These are phyloP conservation scores for Andrena minutula DNA, from an alignment of 2,888 invertebrate genomes.

Conservation along the genomic window DNA sequence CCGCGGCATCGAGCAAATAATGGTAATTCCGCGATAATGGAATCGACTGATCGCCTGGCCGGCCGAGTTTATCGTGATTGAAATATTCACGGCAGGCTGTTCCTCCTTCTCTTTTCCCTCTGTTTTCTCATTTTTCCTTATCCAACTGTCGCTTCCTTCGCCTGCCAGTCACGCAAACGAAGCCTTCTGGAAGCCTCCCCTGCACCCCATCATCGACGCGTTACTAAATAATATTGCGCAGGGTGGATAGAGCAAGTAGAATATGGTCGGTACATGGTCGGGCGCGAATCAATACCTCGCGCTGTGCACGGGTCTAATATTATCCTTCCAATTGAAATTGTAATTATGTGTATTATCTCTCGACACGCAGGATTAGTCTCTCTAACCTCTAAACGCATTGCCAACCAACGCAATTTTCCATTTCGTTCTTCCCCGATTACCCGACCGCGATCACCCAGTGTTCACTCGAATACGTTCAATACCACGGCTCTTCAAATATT, in stretches of 20 bases:
- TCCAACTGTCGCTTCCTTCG: background rate
- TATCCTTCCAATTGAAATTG: background rate
- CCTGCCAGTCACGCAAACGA: background rate
- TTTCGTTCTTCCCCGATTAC: background rate
- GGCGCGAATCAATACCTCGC: background rate
- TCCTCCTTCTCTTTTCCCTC: background rate
- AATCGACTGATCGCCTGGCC: constrained; percentile 46
- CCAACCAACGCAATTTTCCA: no score
- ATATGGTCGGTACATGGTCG: background rate
- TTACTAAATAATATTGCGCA: background rate
- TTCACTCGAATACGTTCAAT: constrained; percentile 5
- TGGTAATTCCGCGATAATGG: constrained; percentile 63
- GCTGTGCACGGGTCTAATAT: background rate
- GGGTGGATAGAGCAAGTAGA: background rate
- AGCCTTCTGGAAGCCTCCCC: background rate
- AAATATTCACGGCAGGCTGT: constrained; percentile 14
- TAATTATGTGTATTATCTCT: background rate
- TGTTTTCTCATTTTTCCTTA: background rate
- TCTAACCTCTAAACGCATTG: background rate
- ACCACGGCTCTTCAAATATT: constrained; percentile 23
- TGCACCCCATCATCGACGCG: background rate
- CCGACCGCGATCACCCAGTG: background rate
- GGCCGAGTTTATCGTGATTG: constrained; percentile 17
- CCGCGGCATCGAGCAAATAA: constrained; percentile 57
- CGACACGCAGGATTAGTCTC: background rate